Evolutionary conservation across 2,797 vertebrate species (phyloP), one percentile per base, ranked within the genome.

Genomic region (Kryptopterus vitreolus): DNA sequence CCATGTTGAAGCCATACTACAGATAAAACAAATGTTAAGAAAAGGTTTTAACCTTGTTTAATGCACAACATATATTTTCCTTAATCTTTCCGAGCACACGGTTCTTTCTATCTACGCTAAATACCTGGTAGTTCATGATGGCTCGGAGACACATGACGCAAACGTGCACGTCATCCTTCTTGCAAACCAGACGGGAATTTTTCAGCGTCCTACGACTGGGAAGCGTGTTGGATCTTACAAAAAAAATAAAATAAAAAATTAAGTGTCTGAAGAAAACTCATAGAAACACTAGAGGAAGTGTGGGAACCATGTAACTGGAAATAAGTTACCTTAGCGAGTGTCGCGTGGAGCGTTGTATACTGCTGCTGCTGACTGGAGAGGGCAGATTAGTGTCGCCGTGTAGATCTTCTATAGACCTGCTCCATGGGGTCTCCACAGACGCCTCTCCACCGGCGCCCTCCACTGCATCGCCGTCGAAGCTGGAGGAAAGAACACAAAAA

Each of bases 1-100:
- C 98, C 98, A 99, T 98, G 89, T 99, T 99, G 93, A 99, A 99
- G 18, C 98, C 98, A 0, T 98, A 99, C 98, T 99, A 85, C n/a
- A 20, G 65, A 81, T 61, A 79, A 48, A 78, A 16, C 63, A 16
- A 57, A 22, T 15, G 24, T n/a, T 43, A 81, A 71, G 50, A 10
- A 72, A 68, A 78, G 15, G 22, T 26, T 58, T 73, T 0, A 57
- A 15, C 53, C 35, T 26, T 55, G 11, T 0, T 0, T 65, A 4
- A 53, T 33, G 13, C 0, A 16, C 13, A 38, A 8, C 26, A 33
- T 33, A 24, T 8, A 3, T n/a, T 53, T 11, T 11, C 18, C 18
- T 71, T 11, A 58, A 57, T 26, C 16, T 31, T 70, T 52, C 16
- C 20, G 16, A 70, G 22, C 13, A 6, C 2, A 2, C 10, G 38